Evolutionary conservation across 2,797 vertebrate species (phyloP), one percentile per base, ranked within the genome.

Genomic region (Eurystomus glaucurus): DNA sequence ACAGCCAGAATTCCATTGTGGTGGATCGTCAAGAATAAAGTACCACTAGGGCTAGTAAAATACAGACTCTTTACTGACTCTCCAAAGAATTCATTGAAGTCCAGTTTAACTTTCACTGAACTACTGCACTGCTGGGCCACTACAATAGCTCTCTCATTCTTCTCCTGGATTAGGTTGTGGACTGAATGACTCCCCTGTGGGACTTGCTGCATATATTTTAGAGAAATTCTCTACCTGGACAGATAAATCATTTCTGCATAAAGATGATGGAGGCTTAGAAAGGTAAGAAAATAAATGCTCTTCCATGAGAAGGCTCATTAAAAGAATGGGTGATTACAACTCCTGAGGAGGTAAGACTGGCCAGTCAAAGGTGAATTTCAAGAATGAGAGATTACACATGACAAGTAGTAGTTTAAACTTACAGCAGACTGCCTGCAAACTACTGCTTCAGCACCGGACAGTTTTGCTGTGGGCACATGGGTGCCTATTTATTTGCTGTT

Each of bases 181-280:
- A 35, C 45, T 99, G 95, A 99, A 99, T 89, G 98, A 99, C 94
- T 99, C 99, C 15, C 99, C 99, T 1, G 98, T 99, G 10, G 99
- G 99, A 25, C 97, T 99, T 91, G 99, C 98, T 71, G 99, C 99
- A 19, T 99, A 99, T 83, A 98, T 99, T 74, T 94, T 99, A 97
- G 99, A 99, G 93, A 99, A 99, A 95, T 99, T 99, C 97, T 99
- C 99, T 76, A 98, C 98, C 23, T 99, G 99, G 98, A 99, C 99
- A 29, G 92, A 99, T 62, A 23, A 90, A 19, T 97, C 97, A 25
- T 98, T 99, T 97, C 95, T 96, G 95, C 45, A 98, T 43, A 97
- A 98, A 94, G 97, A 95, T 26, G 98, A 99, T 43, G 99, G 99
- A 35, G 99, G 99, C 31, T 98, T 99, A 84, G 98, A 99, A 90